A percentile compares a stretch with the other conserved stretches of the same genome.
phyloP scores from a whole-genome alignment of 2,888 invertebrate genomes.

The Holacanthella duospinosa region DNA sequence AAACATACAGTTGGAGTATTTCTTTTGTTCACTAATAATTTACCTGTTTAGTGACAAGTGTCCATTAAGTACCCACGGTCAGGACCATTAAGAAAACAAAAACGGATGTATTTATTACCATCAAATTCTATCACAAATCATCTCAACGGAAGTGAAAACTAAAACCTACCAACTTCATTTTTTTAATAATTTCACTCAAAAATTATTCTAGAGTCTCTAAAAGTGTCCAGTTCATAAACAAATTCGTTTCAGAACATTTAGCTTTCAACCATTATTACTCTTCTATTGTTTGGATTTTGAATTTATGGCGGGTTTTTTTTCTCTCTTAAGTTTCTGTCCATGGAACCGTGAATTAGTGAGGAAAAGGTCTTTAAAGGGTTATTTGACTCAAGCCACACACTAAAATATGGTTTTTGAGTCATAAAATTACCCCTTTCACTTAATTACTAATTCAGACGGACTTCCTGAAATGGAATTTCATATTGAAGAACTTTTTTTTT shows the following conservation, averaged over 20 bases:
- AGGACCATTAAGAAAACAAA: neutral
- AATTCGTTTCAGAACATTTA: conserved; percentile 1
- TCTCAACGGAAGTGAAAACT: conserved; percentile 14
- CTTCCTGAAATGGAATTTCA: neutral
- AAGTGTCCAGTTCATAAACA: neutral
- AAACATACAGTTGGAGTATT: too few species aligned
- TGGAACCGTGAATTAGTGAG: neutral
- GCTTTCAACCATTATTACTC: neutral
- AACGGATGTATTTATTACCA: conserved; percentile 18
- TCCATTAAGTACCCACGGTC: neutral
- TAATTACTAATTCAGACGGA: conserved; percentile 4
- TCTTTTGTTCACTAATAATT: too few species aligned
- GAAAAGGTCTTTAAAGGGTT: conserved; percentile 5
- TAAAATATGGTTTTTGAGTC: neutral
- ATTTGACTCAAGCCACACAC: neutral
- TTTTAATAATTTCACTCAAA: too few species aligned
- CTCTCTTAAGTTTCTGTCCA: conserved; percentile 1
- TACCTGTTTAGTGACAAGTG: conserved; percentile 5
- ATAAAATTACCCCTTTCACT: neutral
- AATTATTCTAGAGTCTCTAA: too few species aligned
- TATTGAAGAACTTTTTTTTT: too few species aligned
- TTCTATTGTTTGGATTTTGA: neutral
- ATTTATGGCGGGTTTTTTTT: neutral
- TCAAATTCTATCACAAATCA: conserved; percentile 22
- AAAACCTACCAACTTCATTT: too few species aligned